These are phyloP conservation scores for Cataglyphis albicans DNA, from an alignment of 2,888 invertebrate genomes.

Conservation along the genomic window DNA sequence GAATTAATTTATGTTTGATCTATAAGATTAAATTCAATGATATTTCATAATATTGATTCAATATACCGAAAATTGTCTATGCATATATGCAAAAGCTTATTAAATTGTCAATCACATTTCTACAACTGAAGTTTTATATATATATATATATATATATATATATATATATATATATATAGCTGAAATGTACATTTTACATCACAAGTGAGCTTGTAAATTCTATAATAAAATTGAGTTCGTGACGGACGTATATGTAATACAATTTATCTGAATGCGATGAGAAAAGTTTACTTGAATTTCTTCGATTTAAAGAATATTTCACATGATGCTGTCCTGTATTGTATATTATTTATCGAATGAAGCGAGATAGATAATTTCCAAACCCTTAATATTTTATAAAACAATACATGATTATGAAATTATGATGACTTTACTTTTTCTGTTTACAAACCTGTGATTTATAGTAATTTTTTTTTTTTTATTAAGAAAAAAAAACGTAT, in stretches of 20 bases:
- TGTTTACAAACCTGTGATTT: conserved; percentile 43
- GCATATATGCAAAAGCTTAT: not conserved
- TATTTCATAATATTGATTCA: not conserved
- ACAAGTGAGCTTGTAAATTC: conserved; percentile 34
- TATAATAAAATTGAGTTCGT: conserved; percentile 12
- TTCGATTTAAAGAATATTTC: not conserved
- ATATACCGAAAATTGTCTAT: conserved; percentile 37
- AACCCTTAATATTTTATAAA: conserved; percentile 46
- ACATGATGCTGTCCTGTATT: not conserved
- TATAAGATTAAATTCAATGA: not conserved
- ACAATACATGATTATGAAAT: conserved; percentile 30
- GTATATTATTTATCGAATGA: conserved; percentile 7
- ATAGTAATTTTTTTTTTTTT: conserved; percentile 38
- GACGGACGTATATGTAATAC: not conserved
- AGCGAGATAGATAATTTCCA: conserved; percentile 49
- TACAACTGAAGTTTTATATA: conserved; percentile 11
- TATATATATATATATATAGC: not conserved
- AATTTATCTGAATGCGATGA: conserved; percentile 20
- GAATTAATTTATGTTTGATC: not conserved
- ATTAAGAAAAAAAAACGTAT: not conserved
- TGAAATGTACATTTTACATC: conserved; percentile 23
- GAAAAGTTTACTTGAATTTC: not conserved
- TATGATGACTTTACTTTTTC: conserved; percentile 24
- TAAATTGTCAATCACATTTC: conserved; percentile 10
- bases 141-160: not conserved